phyloP scores from a whole-genome alignment of 2,113 vertebrate genomes.

The Seriola dumerili region DNA sequence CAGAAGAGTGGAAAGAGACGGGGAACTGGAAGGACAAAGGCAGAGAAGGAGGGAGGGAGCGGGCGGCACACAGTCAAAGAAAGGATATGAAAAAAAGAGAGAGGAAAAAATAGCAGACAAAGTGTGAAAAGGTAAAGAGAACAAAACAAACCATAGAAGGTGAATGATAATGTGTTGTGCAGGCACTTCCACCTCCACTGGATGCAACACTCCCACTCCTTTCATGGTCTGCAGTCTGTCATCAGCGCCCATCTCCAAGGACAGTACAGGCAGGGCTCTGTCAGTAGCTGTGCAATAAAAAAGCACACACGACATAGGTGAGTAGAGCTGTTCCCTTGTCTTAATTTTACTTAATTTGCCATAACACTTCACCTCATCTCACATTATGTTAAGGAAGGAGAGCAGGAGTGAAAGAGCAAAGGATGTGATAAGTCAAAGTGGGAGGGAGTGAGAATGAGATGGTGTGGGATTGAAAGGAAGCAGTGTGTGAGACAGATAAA shows the following conservation, averaged over 20 bases:
- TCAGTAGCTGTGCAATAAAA: conserved; percentile 83
- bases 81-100: conserved; percentile 41
- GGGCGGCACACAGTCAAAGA: conserved; percentile 43
- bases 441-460: conserved; percentile 61
- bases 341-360: conserved; percentile 90
- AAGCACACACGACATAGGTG: conserved; percentile 85
- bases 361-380: conserved; percentile 80
- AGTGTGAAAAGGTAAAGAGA: conserved; percentile 69
- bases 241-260: conserved; percentile 73
- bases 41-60: not conserved
- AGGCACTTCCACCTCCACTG: conserved; percentile 76
- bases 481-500: conserved; percentile 52
- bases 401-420: conserved; percentile 44
- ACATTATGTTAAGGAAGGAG: conserved; percentile 65
- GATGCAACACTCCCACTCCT: conserved; percentile 73
- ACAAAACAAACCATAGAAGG: conserved; percentile 72
- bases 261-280: conserved; percentile 59
- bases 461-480: conserved; percentile 56
- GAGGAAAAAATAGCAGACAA: conserved; percentile 61
- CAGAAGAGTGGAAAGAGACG: conserved; percentile 31
- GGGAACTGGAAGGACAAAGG: conserved; percentile 62
- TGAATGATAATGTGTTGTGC: conserved; percentile 72
- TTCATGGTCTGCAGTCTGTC: conserved; percentile 74
- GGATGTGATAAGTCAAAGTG: conserved; percentile 70
- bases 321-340: conserved; percentile 85